phyloP scores from a whole-genome alignment of 2,888 invertebrate species.

The Sphaerophoria taeniata region DNA sequence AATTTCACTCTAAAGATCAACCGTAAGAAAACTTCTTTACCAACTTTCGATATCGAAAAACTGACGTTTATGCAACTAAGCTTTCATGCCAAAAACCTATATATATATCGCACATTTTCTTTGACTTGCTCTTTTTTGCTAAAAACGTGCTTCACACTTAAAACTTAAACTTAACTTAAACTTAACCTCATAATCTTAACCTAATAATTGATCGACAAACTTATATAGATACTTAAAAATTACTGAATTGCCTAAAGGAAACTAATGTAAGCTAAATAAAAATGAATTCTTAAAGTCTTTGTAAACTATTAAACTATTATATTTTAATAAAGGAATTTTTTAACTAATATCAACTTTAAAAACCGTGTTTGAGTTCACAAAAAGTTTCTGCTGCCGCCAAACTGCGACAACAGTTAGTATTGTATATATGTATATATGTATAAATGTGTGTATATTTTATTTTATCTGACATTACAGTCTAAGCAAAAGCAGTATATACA shows the following conservation, averaged over 20 bases:
- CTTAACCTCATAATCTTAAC: too few relatives aligned
- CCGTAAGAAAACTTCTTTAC: background rate
- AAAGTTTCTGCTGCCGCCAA: conserved; percentile 14
- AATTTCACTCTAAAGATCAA: background rate
- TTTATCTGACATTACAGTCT: too few relatives aligned
- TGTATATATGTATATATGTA: too few relatives aligned
- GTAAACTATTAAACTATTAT: background rate
- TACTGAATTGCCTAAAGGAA: too few relatives aligned
- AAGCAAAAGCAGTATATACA: too few relatives aligned
- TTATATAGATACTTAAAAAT: too few relatives aligned
- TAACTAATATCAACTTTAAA: background rate
- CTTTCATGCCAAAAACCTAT: background rate
- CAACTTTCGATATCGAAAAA: background rate
- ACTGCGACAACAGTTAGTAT: conserved; percentile 24
- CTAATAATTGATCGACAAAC: too few relatives aligned
- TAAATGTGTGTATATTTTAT: too few relatives aligned
- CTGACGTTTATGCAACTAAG: background rate
- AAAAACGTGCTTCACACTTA: too few relatives aligned
- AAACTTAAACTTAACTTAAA: too few relatives aligned
- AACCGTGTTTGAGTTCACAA: background rate
- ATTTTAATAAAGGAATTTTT: background rate
- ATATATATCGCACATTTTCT: background rate
- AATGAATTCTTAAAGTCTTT: too few relatives aligned
- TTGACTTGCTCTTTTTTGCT: background rate
- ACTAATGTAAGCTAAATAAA: background rate